These are phyloP conservation scores for Ivindomyrus marchei DNA, from an alignment of 2,113 vertebrate genomes.

Conservation along the genomic window DNA sequence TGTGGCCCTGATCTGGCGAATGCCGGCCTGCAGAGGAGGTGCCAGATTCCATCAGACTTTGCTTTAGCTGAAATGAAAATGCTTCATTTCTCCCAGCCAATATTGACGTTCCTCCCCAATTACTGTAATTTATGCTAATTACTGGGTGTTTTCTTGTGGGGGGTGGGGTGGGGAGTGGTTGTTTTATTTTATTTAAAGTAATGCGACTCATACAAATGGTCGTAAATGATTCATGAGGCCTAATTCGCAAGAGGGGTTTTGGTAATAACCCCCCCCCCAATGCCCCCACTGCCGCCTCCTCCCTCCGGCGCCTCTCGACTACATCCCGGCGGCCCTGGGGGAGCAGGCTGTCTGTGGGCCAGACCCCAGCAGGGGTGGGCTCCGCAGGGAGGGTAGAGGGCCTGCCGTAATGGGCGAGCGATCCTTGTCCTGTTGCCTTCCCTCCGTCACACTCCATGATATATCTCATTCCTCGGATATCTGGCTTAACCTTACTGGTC, in stretches of 20 bases:
- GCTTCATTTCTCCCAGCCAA: constrained; percentile 42
- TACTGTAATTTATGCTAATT: constrained; percentile 66
- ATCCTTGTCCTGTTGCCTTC: constrained; percentile 33
- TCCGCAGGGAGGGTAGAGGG: constrained; percentile 41
- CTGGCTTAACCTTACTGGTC: constrained; percentile 54
- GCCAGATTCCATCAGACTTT: not conserved
- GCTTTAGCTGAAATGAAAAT: constrained; percentile 26
- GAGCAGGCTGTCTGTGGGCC: constrained; percentile 15
- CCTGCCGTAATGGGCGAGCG: constrained; percentile 45
- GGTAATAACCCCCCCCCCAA: constrained; percentile 10
- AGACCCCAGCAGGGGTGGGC: constrained; percentile 47
- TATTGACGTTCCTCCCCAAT: constrained; percentile 53
- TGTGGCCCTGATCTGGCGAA: not conserved
- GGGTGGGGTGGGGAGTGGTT: not conserved
- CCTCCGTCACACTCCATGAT: constrained; percentile 21
- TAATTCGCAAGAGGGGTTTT: constrained; percentile 46
- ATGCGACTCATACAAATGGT: constrained; percentile 57
- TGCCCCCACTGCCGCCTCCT: not conserved
- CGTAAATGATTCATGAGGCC: constrained; percentile 51
- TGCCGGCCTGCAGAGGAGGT: not conserved
- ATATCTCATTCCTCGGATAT: constrained; percentile 45
- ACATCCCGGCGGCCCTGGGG: not conserved
- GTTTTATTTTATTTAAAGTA: constrained; percentile 50
- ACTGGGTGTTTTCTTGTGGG: constrained; percentile 39
- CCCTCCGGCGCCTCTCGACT: not conserved